Base-by-base conservation (phyloP, 2,797 vertebrate species). In the Lithobates pipiens region DNA sequence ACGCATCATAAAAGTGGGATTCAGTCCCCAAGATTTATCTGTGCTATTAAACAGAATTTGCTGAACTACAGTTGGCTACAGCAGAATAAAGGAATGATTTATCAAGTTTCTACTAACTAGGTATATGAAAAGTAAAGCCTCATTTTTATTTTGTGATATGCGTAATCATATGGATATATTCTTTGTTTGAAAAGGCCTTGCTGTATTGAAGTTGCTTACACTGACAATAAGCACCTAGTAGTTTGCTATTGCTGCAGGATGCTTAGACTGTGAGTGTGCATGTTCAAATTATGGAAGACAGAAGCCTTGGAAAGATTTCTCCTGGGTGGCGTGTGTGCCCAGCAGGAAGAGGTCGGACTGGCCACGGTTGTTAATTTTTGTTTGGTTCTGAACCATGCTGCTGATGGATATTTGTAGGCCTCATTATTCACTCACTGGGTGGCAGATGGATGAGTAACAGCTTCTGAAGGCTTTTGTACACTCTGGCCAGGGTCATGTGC, bases 361-460 rank as follows among this genome's bases (percentile, higher is more conserved):
- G 93, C 95, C 92, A 92, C 89, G 93, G 93, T 91, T 95, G 93
- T 95, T 96, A 94, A 92, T 88, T 95, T 94, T 93, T 92, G 92
- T 95, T 95, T 95, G 92, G 82, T 89, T 91, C 93, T 91, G 90
- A 89, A 87, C 81, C 68, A 29, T 90, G 10, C 65, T 90, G 90
- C 90, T 93, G 91, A 91, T 88, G 90, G 92, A 89, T 94, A 91
- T 92, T 93, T 94, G 93, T 93, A 89, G 83, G 88, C 92, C 91
- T 95, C 92, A 91, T 95, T 96, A 94, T 93, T 94, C 93, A 94
- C 93, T 94, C 93, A 88, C 90, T 91, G 91, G 92, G 93, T 94
- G 94, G 93, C 91, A 92, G 88, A 88, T 91, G 74, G 90, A 89
- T 83, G 74, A 70, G 42, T 72, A 76, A 88, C 81, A 88, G 39